A percentile compares a stretch with the other conserved stretches of the same genome.
These are phyloP conservation scores for Drosophila silvestris DNA, from an alignment of 2,888 invertebrate genomes.

Conservation along the genomic window DNA sequence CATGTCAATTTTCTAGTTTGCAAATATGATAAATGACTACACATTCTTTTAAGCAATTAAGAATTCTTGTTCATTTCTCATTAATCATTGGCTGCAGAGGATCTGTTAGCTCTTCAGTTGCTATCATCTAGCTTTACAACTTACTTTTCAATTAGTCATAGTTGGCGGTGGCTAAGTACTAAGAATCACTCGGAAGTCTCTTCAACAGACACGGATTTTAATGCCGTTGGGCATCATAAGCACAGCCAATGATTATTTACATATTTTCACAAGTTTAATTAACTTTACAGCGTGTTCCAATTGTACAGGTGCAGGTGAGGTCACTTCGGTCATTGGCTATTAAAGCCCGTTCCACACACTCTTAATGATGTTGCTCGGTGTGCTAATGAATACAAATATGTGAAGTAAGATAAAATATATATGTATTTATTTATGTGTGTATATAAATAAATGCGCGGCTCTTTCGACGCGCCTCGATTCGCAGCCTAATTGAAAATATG, in stretches of 20 bases:
- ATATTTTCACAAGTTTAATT: conserved; percentile 71
- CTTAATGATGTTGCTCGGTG: conserved; percentile 13
- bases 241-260: conserved; percentile 36
- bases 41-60: neutral
- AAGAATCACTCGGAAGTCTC: neutral
- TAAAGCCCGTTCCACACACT: conserved; percentile 18
- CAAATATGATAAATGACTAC: neutral
- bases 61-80: neutral
- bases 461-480: conserved; percentile 33
- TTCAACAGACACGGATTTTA: conserved; percentile 5
- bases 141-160: conserved; percentile 68
- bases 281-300: conserved; percentile 45
- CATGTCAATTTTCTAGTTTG: neutral
- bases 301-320: conserved; percentile 55
- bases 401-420: conserved; percentile 21
- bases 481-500: conserved; percentile 69
- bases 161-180: conserved; percentile 2
- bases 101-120: neutral
- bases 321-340: conserved; percentile 67
- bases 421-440: neutral
- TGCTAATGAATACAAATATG: conserved; percentile 73
- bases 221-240: conserved; percentile 25
- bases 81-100: neutral
- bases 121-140: too few species aligned
- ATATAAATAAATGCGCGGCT: conserved; percentile 10